Base-by-base conservation (phyloP, 2,113 vertebrate species). In the Eleginops maclovinus region DNA sequence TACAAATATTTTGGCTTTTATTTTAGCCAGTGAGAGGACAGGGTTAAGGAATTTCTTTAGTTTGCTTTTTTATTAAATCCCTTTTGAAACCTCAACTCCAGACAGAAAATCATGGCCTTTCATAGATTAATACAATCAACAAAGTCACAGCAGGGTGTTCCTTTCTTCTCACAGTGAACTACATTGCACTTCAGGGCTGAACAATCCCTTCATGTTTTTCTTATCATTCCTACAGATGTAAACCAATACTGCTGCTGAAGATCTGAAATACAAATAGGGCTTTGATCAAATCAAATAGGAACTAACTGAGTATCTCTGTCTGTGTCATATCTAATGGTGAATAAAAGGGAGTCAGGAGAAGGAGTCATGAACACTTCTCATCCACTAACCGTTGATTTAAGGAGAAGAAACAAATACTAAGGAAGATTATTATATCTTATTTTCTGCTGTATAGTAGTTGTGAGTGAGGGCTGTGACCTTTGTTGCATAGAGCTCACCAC, bases 171-270 rank as follows among this genome's bases (percentile, higher is more conserved):
- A 31, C 62, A 47, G 46, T 76, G 46, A 65, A 65, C 72, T 60
- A 66, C 70, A 83, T 49, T 31, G 49, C 60, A 22, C 36, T 58
- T 56, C 65, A 44, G 65, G 51, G 55, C 47, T 61, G 59, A 81
- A 51, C 40, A 73, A 78, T 66, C 3, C 58, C 75, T 75, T 78
- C 41, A 62, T 88, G 87, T 86, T 89, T n/a, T 86, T 84, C 64
- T 80, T 89, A 90, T 82, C 68, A 84, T 82, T 90, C 69, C 51
- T 53, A 31, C 58, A 66, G 56, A 83, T 13, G 58, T 79, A 81
- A 79, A 86, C 19, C 28, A 81, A 53, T 43, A 69, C 74, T 77
- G 44, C 40, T 53, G 58, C 80, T 70, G 47, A 47, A 82, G n/a
- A 62, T 36, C 31, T 36, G 24, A 46, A 54, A 76, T 16, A 71